phyloP scores from a whole-genome alignment of 2,797 vertebrate genomes.

The Botia almorhae region DNA sequence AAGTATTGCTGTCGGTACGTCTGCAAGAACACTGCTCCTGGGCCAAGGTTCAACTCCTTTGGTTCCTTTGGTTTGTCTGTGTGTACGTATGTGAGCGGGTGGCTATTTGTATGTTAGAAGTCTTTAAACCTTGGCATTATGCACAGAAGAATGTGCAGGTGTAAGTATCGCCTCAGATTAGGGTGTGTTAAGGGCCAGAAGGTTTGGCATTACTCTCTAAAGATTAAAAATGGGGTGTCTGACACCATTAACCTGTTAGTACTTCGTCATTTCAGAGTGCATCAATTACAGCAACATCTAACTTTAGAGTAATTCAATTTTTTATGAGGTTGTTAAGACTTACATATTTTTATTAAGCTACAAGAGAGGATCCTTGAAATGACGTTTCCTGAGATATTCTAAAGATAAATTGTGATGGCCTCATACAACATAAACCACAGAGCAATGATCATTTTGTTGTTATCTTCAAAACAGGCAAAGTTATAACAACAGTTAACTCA shows the following conservation, averaged over 20 bases:
- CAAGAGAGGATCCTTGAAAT: slow-evolving; percentile 51
- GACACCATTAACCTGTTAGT: slow-evolving; percentile 48
- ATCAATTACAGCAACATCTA: slow-evolving; percentile 35
- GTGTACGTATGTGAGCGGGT: slow-evolving; percentile 7
- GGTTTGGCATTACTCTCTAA: slow-evolving; percentile 39
- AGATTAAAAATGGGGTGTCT: slow-evolving; percentile 17
- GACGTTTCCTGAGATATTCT: slow-evolving; percentile 42
- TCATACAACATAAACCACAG: slow-evolving; percentile 20
- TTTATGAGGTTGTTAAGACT: slow-evolving; percentile 45
- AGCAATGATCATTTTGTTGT: slow-evolving; percentile 27
- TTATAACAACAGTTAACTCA: not conserved
- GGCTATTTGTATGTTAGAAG: slow-evolving; percentile 1
- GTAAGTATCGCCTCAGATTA: slow-evolving; percentile 9
- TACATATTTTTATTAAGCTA: slow-evolving; percentile 45
- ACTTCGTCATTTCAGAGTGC: slow-evolving; percentile 42
- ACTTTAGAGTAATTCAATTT: slow-evolving; percentile 44
- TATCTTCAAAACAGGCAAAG: slow-evolving; percentile 10
- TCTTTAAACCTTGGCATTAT: slow-evolving; percentile 7
- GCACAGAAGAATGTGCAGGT: not conserved
- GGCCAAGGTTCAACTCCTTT: slow-evolving; percentile 47
- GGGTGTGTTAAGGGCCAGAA: not conserved
- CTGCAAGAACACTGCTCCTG: slow-evolving; percentile 44
- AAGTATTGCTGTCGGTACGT: slow-evolving; percentile 56
- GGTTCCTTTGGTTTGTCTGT: not conserved
- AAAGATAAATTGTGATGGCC: slow-evolving; percentile 43